Percentiles rank a stretch among this genome's conserved stretches.
Conservation (phyloP, 2,113 vertebrate genomes). For the Phycodurus eques region DNA sequence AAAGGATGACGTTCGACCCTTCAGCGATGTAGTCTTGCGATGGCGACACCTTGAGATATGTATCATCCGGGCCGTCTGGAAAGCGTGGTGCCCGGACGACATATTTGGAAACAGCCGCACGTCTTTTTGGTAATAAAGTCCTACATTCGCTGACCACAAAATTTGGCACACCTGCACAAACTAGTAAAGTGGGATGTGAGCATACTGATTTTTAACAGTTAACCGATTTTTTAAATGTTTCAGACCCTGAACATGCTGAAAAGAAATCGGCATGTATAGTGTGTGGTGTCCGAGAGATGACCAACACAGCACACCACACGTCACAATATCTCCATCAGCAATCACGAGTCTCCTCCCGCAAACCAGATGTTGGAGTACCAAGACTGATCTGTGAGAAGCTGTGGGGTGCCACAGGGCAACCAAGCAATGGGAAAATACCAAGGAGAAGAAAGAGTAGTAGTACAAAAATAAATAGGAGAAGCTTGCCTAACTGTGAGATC, state of each 20-base stretch:
- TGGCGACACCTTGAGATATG: not conserved
- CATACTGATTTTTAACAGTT: no score
- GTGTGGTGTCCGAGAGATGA: no score
- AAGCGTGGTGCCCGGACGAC: not conserved
- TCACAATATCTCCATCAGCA: no score
- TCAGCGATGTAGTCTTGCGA: not conserved
- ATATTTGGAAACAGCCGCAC: not conserved
- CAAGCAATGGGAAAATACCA: no score
- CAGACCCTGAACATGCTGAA: not conserved
- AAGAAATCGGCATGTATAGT: no score
- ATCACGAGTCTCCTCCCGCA: not conserved
- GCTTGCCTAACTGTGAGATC: no score
- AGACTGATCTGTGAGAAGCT: not conserved
- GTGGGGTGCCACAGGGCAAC: no score
- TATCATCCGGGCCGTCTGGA: conserved; percentile 1
- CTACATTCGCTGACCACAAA: not conserved
- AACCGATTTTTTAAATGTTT: not conserved
- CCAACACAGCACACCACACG: no score
- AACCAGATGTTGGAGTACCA: not conserved
- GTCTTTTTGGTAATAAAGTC: not conserved
- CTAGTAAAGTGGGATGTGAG: not conserved
- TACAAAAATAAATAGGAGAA: no score
- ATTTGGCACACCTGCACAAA: not conserved
- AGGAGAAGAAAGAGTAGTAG: no score
- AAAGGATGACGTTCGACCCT: conserved; percentile 38